Evolutionary conservation across 1,140 invertebrate genomes (phyloP).

Genomic region (Trachelipus rathkii): DNA sequence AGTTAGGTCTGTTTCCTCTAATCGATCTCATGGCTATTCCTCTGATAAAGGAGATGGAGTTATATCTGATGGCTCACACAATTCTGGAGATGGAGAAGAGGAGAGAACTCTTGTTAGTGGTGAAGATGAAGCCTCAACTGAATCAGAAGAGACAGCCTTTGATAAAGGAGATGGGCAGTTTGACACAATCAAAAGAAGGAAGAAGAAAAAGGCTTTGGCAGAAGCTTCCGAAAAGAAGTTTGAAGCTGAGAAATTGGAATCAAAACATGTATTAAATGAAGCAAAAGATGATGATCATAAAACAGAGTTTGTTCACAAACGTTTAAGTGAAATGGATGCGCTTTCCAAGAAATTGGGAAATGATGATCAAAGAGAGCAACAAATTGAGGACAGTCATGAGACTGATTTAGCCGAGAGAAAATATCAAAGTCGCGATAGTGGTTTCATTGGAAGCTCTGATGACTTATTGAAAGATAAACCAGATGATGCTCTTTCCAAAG

Average conservation of each 20-base stretch:
- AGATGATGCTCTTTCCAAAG: slow-evolving; percentile 35
- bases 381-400: slow-evolving; percentile 31
- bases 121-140: slow-evolving; percentile 71
- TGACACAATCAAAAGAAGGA: slow-evolving; percentile 78
- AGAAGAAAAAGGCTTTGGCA: slow-evolving; percentile 55
- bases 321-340: slow-evolving; percentile 33
- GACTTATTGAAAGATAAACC: slow-evolving; percentile 64
- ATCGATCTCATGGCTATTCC: slow-evolving; percentile 27
- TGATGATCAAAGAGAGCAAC: slow-evolving; percentile 35
- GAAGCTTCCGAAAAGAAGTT: slow-evolving; percentile 39
- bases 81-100: slow-evolving; percentile 36
- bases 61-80: slow-evolving; percentile 39
- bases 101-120: slow-evolving; percentile 51
- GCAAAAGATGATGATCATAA: slow-evolving; percentile 40
- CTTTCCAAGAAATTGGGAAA: slow-evolving; percentile 30
- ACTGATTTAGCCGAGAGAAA: slow-evolving; percentile 38
- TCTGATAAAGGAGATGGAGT: slow-evolving; percentile 34
- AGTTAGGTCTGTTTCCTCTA: slow-evolving; percentile 34
- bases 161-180: slow-evolving; percentile 68
- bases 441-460: slow-evolving; percentile 81
- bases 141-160: slow-evolving; percentile 54
- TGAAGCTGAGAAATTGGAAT: slow-evolving; percentile 45
- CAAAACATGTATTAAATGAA: slow-evolving; percentile 35
- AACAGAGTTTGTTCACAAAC: slow-evolving; percentile 5
- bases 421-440: slow-evolving; percentile 76